A percentile compares a stretch with the other conserved stretches of the same genome.
These are phyloP conservation scores for Dicrostonyx torquatus DNA, from an alignment of 2,797 vertebrate genomes.

Conservation along the genomic window DNA sequence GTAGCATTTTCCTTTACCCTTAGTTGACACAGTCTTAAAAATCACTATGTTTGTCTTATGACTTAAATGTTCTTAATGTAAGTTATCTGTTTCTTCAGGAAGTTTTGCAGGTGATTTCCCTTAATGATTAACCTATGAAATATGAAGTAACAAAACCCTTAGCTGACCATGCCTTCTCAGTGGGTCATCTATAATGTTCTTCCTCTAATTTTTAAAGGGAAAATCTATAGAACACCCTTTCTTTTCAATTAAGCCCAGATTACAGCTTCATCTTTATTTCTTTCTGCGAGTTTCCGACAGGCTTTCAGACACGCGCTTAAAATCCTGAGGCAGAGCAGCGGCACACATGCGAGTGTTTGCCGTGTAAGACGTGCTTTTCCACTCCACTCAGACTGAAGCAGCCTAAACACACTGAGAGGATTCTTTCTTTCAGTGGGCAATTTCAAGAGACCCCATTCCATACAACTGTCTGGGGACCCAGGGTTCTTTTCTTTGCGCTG, in stretches of 20 bases:
- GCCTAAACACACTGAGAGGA: not conserved
- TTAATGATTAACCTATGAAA: not conserved
- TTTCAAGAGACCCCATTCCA: not conserved
- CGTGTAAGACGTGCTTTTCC: not conserved
- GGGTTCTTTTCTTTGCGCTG: not conserved
- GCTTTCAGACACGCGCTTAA: not conserved
- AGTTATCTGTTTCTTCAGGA: slow-evolving; percentile 20
- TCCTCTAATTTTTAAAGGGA: not conserved
- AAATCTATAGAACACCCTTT: not conserved
- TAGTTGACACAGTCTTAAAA: slow-evolving; percentile 6
- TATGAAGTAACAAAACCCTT: not conserved
- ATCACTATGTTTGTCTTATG: slow-evolving; percentile 18
- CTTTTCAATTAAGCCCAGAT: slow-evolving; percentile 9
- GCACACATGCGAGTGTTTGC: not conserved
- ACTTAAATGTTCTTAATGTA: not conserved
- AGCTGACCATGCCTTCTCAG: not conserved
- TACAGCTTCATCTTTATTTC: slow-evolving; percentile 22
- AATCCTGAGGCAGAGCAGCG: not conserved
- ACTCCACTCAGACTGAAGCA: not conserved
- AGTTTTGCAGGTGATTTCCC: not conserved
- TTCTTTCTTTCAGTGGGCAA: not conserved
- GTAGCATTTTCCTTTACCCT: not conserved
- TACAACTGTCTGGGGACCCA: not conserved
- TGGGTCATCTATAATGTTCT: not conserved
- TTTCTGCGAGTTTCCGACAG: not conserved